These are phyloP conservation scores for Mesochorus sp. DNA, from an alignment of 2,888 invertebrate species.

Conservation along the genomic window DNA sequence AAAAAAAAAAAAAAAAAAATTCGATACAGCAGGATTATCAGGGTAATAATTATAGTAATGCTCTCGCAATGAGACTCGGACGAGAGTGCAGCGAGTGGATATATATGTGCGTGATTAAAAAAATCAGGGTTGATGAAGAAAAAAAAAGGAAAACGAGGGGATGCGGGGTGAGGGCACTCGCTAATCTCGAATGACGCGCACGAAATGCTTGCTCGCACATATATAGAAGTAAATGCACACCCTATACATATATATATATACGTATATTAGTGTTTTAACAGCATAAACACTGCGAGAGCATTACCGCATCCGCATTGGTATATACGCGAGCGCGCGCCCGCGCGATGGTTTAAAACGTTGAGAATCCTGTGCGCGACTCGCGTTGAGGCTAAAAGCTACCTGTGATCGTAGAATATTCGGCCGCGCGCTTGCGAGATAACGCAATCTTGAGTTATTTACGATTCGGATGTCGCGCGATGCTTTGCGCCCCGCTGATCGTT, in stretches of 20 bases:
- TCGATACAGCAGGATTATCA: no score
- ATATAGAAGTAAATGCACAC: conserved; percentile 4
- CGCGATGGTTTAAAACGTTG: no score
- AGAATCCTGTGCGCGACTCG: background rate
- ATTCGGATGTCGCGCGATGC: conserved; percentile 65
- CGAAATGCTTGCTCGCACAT: background rate
- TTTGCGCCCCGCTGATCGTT: conserved; percentile 62
- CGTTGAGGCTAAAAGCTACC: conserved; percentile 64
- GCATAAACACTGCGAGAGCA: background rate
- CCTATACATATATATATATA: background rate
- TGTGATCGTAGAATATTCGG: conserved; percentile 63
- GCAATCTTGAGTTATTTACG: conserved; percentile 74
- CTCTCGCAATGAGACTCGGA: no score
- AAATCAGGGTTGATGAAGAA: background rate
- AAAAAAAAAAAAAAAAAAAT: conserved; percentile 14
- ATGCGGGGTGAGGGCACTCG: background rate
- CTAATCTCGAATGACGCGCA: conserved; percentile 22
- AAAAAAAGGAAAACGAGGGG: background rate
- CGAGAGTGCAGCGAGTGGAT: no score
- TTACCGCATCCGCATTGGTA: background rate
- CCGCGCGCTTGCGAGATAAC: conserved; percentile 66
- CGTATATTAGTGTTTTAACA: background rate
- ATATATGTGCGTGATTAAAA: no score
- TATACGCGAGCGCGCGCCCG: background rate
- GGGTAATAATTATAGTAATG: background rate